These are phyloP conservation scores for Neotoma lepida DNA, from an alignment of 2,113 vertebrate species.

Conservation along the genomic window DNA sequence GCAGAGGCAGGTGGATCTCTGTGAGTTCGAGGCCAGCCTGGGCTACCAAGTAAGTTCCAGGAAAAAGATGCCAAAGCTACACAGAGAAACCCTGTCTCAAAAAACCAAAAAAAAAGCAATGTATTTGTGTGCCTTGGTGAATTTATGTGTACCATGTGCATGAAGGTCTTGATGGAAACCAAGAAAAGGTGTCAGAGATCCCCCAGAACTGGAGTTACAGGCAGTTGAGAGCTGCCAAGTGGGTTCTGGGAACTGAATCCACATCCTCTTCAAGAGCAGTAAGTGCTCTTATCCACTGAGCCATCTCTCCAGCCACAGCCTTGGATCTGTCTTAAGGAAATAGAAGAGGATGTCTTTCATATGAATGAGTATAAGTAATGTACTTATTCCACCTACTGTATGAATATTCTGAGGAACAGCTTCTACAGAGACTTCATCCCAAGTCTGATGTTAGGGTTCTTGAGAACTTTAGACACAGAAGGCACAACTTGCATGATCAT, in stretches of 20 bases:
- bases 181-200: not conserved
- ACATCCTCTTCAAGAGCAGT: not conserved
- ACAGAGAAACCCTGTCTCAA: too few relatives aligned
- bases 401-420: not conserved
- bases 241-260: not conserved
- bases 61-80: too few relatives aligned
- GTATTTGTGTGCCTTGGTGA: not conserved
- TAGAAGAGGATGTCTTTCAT: not conserved
- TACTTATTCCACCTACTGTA: not conserved
- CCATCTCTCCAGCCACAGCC: not conserved
- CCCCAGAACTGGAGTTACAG: not conserved
- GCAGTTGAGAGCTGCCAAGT: not conserved
- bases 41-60: too few relatives aligned
- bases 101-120: too few relatives aligned
- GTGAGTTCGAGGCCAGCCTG: too few relatives aligned
- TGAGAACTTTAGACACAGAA: constrained; percentile 3
- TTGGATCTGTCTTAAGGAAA: constrained; percentile 40
- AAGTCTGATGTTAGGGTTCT: not conserved
- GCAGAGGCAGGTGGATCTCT: too few relatives aligned
- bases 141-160: not conserved
- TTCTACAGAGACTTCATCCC: constrained; percentile 41
- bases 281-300: not conserved
- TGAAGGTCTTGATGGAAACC: not conserved
- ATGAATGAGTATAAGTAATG: not conserved
- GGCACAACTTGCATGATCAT: not conserved